A percentile compares a stretch with the other conserved stretches of the same genome.
Evolutionary conservation across 1,140 invertebrate species (phyloP).

Genomic region (Drosophila arizonae): DNA sequence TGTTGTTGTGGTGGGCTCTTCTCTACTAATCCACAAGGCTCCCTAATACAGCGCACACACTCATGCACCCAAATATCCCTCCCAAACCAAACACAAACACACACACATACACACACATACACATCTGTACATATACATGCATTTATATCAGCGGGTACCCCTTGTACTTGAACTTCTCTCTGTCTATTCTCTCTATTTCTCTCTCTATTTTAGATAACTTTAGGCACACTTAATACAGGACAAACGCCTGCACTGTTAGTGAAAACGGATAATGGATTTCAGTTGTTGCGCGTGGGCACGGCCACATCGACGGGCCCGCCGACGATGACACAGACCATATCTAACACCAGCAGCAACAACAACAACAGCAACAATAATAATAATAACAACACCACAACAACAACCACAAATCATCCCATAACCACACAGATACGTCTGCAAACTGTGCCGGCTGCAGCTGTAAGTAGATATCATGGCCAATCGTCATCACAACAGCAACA

Average conservation of each 20-base stretch:
- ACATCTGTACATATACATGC: slow-evolving; percentile 10
- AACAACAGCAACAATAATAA: slow-evolving; percentile 59
- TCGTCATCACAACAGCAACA: slow-evolving; percentile 62
- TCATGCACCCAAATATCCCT: slow-evolving; percentile 14
- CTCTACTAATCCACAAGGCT: slow-evolving; percentile 59
- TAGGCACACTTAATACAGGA: slow-evolving; percentile 92
- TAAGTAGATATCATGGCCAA: slow-evolving; percentile 86
- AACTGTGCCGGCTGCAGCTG: slow-evolving; percentile 85
- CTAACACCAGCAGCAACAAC: slow-evolving; percentile 63
- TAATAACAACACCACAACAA: slow-evolving; percentile 65
- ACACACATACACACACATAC: slow-evolving; percentile 23
- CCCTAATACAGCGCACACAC: slow-evolving; percentile 15
- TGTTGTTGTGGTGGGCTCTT: slow-evolving; percentile 64
- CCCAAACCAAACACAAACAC: background rate
- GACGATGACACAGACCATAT: slow-evolving; percentile 81
- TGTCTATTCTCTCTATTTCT: slow-evolving; percentile 46
- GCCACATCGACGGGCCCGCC: slow-evolving; percentile 85
- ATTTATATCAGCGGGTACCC: slow-evolving; percentile 17
- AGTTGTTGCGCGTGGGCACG: slow-evolving; percentile 93
- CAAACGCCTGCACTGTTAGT: slow-evolving; percentile 92
- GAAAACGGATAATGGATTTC: slow-evolving; percentile 97
- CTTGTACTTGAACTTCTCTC: slow-evolving; percentile 26
- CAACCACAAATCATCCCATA: slow-evolving; percentile 75
- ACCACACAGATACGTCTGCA: slow-evolving; percentile 84
- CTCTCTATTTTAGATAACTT: slow-evolving; percentile 87